A percentile compares a stretch with the other conserved stretches of the same genome.
Evolutionary conservation across 1,140 invertebrate species (phyloP).

Genomic region (Calliopsis andreniformis): DNA sequence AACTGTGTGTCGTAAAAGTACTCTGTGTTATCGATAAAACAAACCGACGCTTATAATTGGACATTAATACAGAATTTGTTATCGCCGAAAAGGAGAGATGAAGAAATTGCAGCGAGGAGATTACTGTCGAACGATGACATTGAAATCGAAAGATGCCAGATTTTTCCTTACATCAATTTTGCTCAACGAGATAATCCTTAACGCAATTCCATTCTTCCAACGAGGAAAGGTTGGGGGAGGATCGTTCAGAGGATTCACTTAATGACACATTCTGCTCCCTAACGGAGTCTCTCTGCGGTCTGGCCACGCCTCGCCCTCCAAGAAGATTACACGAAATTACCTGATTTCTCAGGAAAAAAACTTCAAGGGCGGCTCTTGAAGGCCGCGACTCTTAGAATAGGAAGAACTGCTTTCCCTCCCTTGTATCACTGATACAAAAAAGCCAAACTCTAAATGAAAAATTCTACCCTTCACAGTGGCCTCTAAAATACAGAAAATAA

Average conservation of each 20-base stretch:
- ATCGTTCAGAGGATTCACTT: constrained; percentile 55
- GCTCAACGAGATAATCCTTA: neutral
- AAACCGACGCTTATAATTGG: no score
- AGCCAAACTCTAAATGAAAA: no score
- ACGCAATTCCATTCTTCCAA: constrained; percentile 30
- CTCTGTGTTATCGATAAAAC: no score
- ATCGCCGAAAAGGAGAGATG: no score
- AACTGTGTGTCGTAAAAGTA: no score
- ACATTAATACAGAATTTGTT: no score
- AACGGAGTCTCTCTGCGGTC: constrained; percentile 56
- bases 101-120: no score
- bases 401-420: constrained; percentile 43
- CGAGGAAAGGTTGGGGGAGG: constrained; percentile 23
- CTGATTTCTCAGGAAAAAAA: constrained; percentile 55
- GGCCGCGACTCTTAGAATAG: constrained; percentile 54
- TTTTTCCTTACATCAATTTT: constrained; percentile 16
- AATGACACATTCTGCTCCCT: constrained; percentile 59
- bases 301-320: constrained; percentile 53
- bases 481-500: no score
- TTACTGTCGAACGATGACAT: no score
- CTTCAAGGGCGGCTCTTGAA: constrained; percentile 41
- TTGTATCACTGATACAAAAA: constrained; percentile 35
- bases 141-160: neutral
- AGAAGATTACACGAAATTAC: constrained; percentile 66
- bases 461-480: no score